Conservation (phyloP, 2,797 vertebrate species). For the Iguana delicatissima region DNA sequence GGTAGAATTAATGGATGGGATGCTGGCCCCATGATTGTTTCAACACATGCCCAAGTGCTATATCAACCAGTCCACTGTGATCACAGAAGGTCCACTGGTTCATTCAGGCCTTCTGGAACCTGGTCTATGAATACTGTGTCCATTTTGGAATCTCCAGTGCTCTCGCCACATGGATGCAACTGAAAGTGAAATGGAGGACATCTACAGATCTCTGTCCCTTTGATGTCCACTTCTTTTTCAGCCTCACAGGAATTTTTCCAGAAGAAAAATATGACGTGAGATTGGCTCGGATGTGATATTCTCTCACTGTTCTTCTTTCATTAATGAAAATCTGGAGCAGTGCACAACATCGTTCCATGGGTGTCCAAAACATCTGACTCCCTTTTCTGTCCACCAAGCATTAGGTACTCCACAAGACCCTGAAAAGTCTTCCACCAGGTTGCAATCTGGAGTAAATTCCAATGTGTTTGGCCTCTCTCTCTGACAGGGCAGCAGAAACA, state of each 20-base stretch:
- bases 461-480: too few species aligned
- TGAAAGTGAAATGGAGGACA: accelerated
- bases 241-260: accelerated
- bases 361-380: neutral
- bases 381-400: accelerated
- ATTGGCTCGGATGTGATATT: neutral
- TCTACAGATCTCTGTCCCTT: accelerated
- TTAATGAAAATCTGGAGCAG: accelerated
- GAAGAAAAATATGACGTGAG: accelerated
- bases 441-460: too few species aligned
- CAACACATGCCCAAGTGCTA: neutral
- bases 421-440: too few species aligned
- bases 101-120: neutral
- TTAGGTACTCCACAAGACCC: too few species aligned
- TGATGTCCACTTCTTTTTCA: neutral
- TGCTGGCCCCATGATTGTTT: too few species aligned
- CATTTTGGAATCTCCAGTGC: accelerated
- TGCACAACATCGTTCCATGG: accelerated
- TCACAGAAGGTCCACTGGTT: neutral
- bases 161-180: neutral
- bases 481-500: too few species aligned
- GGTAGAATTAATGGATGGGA: neutral
- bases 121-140: accelerated
- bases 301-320: accelerated
- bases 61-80: neutral